These are phyloP conservation scores for Nothocercus julius DNA, from an alignment of 2,113 vertebrate genomes.

Conservation along the genomic window DNA sequence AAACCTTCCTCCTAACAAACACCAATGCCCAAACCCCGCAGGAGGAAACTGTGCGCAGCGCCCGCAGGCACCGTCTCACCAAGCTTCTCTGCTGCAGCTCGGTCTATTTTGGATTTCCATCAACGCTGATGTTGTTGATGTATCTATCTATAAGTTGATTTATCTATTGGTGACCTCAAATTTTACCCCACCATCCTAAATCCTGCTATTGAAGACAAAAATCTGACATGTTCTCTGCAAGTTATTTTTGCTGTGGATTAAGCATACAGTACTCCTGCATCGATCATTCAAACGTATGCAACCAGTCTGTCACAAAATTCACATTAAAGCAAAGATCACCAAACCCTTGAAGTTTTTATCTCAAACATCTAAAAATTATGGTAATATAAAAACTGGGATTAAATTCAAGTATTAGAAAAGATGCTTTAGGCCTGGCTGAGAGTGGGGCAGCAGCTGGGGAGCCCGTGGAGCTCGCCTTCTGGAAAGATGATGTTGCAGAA, in stretches of 20 bases:
- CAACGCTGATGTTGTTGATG: no score
- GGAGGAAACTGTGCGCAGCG: neutral
- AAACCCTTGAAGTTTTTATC: neutral
- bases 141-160: no score
- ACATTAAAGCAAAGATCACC: neutral
- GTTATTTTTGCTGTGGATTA: neutral
- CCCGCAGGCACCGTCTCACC: accelerated
- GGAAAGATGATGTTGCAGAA: neutral
- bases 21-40: neutral
- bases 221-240: neutral
- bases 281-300: neutral
- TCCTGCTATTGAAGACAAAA: neutral
- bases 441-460: neutral
- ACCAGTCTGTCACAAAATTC: neutral
- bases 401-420: neutral
- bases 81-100: neutral
- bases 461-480: neutral
- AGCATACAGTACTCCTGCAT: neutral
- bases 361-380: neutral
- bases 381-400: neutral
- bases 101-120: neutral
- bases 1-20: neutral
- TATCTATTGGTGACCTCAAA: neutral
- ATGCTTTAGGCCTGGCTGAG: accelerated
- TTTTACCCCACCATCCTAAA: neutral